phyloP scores from a whole-genome alignment of 1,140 invertebrate species.

The Aporrectodea caliginosa region DNA sequence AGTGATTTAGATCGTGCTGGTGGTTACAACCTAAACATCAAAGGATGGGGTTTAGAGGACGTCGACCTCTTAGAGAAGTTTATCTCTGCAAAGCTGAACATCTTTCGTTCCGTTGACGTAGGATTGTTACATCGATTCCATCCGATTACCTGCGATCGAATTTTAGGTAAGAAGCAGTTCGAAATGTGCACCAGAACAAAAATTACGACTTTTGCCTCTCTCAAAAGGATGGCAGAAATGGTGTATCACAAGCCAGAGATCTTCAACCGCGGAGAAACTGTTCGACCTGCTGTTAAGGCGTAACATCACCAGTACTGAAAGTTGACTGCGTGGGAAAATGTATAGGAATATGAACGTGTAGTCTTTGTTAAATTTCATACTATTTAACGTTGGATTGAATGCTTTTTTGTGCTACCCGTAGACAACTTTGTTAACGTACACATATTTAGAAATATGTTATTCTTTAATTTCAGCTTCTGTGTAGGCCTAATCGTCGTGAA shows the following conservation, averaged over 20 bases:
- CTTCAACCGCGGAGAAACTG: no score
- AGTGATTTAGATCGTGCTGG: constrained; percentile 75
- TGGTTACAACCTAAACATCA: constrained; percentile 86
- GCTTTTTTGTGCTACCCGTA: no score
- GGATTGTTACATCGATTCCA: constrained; percentile 90
- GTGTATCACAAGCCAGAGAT: constrained; percentile 38
- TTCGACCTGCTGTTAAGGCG: no score
- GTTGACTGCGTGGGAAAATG: no score
- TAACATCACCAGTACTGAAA: no score
- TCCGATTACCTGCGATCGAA: constrained; percentile 76
- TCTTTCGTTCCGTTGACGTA: constrained; percentile 78
- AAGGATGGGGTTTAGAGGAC: constrained; percentile 58
- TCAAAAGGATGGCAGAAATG: constrained; percentile 42
- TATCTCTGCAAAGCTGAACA: constrained; percentile 62
- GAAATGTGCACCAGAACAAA: constrained; percentile 83
- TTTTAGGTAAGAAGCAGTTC: constrained; percentile 70
- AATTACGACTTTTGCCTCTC: constrained; percentile 52
- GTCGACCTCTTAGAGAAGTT: constrained; percentile 78
- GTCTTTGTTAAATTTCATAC: no score
- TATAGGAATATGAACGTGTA: no score
- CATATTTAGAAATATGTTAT: no score
- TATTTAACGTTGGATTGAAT: no score
- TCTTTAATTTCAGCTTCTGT: no score
- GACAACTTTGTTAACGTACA: no score
- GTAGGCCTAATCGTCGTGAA: no score